Evolutionary conservation across 2,888 invertebrate genomes (phyloP).

Genomic region (Erebia epiphron): DNA sequence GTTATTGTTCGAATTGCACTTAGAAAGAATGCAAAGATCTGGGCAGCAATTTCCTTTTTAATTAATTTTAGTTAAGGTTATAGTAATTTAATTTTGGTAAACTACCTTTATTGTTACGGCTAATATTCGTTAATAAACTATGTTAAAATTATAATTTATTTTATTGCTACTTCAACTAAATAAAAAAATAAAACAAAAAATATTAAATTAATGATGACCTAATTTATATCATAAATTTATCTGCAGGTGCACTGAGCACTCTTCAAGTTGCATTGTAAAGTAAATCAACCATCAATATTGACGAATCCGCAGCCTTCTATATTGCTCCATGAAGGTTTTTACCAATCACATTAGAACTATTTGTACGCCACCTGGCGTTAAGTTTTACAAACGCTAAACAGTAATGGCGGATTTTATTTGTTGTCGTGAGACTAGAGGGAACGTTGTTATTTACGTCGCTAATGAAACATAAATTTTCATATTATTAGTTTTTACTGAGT

Average conservation of each 20-base stretch:
- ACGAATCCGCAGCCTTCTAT: too few species aligned
- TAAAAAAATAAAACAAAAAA: neutral
- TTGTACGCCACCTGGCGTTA: constrained; percentile 67
- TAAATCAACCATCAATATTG: too few species aligned
- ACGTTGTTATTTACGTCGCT: constrained; percentile 51
- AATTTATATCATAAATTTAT: neutral
- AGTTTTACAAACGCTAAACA: constrained; percentile 54
- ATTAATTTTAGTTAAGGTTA: constrained; percentile 45
- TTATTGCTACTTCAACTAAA: neutral
- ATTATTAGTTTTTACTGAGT: constrained; percentile 26
- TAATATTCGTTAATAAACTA: constrained; percentile 51
- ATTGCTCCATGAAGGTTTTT: neutral
- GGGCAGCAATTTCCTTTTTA: constrained; percentile 77
- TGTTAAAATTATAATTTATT: constrained; percentile 12
- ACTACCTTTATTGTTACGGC: constrained; percentile 56
- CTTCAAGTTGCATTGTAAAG: neutral
- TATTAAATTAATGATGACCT: neutral
- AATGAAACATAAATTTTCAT: constrained; percentile 34
- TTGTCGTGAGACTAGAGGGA: constrained; percentile 65
- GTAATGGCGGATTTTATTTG: constrained; percentile 74
- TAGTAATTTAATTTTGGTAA: constrained; percentile 49
- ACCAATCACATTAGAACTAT: constrained; percentile 52
- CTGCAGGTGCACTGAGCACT: neutral
- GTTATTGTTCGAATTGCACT: constrained; percentile 91
- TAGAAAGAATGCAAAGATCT: constrained; percentile 89